Evolutionary conservation across 2,888 invertebrate genomes (phyloP), one percentile per base, ranked within the genome.

Genomic region (Perdita meconis): DNA sequence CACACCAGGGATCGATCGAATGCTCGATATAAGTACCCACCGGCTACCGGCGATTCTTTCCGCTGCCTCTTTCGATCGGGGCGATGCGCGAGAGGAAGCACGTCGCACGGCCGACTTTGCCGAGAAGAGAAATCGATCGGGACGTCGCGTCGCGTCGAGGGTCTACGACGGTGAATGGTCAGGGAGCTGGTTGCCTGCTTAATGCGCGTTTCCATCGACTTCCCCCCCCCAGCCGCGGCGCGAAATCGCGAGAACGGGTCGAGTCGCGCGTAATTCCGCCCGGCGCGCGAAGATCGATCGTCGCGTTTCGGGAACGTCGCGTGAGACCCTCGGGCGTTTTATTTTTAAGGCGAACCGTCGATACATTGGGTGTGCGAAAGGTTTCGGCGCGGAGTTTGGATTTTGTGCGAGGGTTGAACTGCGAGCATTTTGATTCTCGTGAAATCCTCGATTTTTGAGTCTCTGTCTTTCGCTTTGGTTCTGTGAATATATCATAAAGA

Each of bases 21-120:
- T 57, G 68, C 36, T 55, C 69, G 69, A 76, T 81, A 69, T 72
- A 67, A 16, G 40, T 4, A n/a, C 40, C 1, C n/a, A n/a, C 40
- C 1, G 40, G 40, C n/a, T 42, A n/a, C n/a, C 40, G n/a, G 30
- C 30, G 30, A 30, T 30, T 30, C 30, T 42, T 42, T 42, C 40
- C n/a, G 40, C n/a, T 42, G 30, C 30, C 30, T 30, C 30, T 30
- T 42, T 42, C 40, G 40, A 42, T 42, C 13, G 13, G 13, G n/a
- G n/a, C n/a, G n/a, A n/a, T n/a, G n/a, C n/a, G n/a, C 30, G 36
- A 55, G 55, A 55, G n/a, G 55, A 13, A 55, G 55, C 34, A 34
- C 30, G 30, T 16, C 34, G 55, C 6, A 30, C 30, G 30, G 30
- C 30, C 30, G 30, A 30, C 30, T 30, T 4, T 26, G 51, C 51